Conservation (phyloP, 2,888 invertebrate species). For the Sarcophaga subvicina region DNA sequence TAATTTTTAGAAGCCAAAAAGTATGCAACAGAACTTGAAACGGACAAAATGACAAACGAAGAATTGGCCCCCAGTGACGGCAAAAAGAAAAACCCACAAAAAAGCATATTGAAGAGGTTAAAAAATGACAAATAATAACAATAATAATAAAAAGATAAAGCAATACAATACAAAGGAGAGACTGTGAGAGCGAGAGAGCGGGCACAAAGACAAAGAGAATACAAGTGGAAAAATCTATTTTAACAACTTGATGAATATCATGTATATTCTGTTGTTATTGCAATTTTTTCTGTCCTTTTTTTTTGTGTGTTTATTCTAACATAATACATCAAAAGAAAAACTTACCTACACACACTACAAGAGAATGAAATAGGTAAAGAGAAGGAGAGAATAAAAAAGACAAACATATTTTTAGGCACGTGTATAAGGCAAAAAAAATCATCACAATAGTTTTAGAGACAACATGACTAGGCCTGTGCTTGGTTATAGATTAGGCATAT, state of each 20-base stretch:
- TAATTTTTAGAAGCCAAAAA: slow-evolving; percentile 44
- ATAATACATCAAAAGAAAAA: slow-evolving; percentile 32
- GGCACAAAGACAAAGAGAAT: slow-evolving; percentile 3
- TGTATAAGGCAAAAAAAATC: not conserved
- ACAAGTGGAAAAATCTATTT: not conserved
- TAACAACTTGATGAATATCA: slow-evolving; percentile 30
- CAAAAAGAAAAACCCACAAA: slow-evolving; percentile 46
- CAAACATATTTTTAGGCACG: not conserved
- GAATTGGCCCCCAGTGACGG: slow-evolving; percentile 3
- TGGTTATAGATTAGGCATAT: slow-evolving; percentile 20
- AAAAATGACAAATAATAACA: slow-evolving; percentile 33
- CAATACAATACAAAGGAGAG: not conserved
- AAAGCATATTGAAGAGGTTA: slow-evolving; percentile 53
- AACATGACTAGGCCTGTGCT: not conserved
- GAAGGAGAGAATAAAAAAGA: not conserved
- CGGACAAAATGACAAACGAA: slow-evolving; percentile 25
- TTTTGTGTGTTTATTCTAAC: not conserved
- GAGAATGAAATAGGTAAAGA: not conserved
- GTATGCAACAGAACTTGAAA: slow-evolving; percentile 54
- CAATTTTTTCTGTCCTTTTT: not conserved
- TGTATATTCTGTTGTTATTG: not conserved
- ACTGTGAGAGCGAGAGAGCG: slow-evolving; percentile 4
- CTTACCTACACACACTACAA: not conserved
- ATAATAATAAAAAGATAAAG: slow-evolving; percentile 22
- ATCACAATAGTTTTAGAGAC: not conserved